Conservation (phyloP, 2,113 vertebrate genomes). For the Ciconia stormi region DNA sequence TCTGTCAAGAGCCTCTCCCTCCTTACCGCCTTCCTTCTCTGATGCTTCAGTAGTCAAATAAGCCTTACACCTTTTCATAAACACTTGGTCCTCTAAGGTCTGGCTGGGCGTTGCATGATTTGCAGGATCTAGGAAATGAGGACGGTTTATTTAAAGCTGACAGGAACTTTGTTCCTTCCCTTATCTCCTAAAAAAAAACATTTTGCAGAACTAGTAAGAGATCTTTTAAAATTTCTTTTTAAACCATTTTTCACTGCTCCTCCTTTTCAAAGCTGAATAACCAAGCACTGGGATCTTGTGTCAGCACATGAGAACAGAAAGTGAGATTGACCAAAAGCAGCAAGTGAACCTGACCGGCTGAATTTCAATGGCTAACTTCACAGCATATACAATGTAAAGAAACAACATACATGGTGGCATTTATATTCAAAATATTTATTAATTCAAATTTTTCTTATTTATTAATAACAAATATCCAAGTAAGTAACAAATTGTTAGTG, state of each 20-base stretch:
- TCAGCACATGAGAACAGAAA: not conserved
- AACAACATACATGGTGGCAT: not conserved
- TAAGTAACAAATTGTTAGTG: not conserved
- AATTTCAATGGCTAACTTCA: not conserved
- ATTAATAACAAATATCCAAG: not conserved
- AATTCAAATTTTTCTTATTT: not conserved
- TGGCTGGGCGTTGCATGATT: not conserved
- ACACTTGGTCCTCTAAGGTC: not conserved
- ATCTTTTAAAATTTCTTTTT: not conserved
- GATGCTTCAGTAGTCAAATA: not conserved
- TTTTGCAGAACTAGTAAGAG: not conserved
- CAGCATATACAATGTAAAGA: not conserved
- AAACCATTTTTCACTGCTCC: not conserved
- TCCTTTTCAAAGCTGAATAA: not conserved
- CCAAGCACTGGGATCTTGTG: not conserved
- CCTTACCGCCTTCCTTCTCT: not conserved
- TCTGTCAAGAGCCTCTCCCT: not conserved
- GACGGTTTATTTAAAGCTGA: not conserved
- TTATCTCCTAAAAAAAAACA: not conserved
- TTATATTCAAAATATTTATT: not conserved
- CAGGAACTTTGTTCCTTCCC: not conserved
- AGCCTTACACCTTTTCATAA: not conserved
- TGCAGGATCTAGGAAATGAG: not conserved
- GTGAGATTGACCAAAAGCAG: not conserved
- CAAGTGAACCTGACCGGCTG: rapidly evolving